A percentile compares a stretch with the other conserved stretches of the same genome.
phyloP scores from a whole-genome alignment of 2,113 vertebrate species.

The Morphnarchus princeps region DNA sequence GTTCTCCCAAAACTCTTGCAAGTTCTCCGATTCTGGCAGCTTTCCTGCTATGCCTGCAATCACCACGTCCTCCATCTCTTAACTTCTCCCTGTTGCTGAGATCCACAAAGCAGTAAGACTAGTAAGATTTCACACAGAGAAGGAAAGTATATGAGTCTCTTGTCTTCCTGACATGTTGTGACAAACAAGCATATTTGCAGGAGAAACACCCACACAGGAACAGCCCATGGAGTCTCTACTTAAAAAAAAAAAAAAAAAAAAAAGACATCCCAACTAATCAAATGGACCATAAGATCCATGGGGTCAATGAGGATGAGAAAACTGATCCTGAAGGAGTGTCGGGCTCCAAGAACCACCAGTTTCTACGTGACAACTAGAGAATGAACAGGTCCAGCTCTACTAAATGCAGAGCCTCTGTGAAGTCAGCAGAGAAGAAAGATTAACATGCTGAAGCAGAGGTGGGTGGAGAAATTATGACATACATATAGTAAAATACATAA shows the following conservation, averaged over 20 bases:
- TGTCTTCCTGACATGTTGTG: background rate
- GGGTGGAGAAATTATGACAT: conserved; percentile 63
- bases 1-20: conserved; percentile 97
- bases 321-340: background rate
- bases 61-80: conserved; percentile 91
- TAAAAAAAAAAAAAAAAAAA: background rate
- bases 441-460: conserved; percentile 34
- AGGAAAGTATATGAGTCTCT: background rate
- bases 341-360: background rate
- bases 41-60: conserved; percentile 93
- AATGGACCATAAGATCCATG: background rate
- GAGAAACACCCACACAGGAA: conserved; percentile 38
- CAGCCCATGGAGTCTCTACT: background rate
- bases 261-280: background rate
- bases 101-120: background rate
- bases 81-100: conserved; percentile 44
- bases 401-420: background rate
- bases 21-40: conserved; percentile 88
- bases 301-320: background rate
- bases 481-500: conserved; percentile 58
- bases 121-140: background rate
- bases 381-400: background rate
- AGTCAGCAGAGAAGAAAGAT: conserved; percentile 37
- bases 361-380: background rate
- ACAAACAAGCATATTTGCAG: background rate